phyloP scores from a whole-genome alignment of 2,797 vertebrate genomes.

The Anas acuta region DNA sequence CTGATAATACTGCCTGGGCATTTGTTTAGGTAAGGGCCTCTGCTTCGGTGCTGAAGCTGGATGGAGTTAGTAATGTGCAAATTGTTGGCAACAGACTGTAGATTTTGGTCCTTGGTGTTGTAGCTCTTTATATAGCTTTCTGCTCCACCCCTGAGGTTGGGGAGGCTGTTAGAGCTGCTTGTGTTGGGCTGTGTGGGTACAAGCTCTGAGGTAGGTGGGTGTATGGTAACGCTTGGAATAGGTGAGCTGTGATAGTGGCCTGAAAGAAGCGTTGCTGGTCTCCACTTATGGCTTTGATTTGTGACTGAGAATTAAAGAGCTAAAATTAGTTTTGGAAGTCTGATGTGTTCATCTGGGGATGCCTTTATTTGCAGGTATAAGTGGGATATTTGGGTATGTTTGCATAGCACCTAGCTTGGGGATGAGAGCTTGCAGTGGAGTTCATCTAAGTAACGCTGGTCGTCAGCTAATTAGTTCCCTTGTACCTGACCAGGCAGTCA shows the following conservation, averaged over 20 bases:
- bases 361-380: not conserved
- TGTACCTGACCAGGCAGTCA: not conserved
- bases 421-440: accelerated
- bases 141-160: not conserved
- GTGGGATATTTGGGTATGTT: not conserved
- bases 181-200: not conserved
- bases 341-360: accelerated
- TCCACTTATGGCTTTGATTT: not conserved
- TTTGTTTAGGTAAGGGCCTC: not conserved
- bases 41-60: not conserved
- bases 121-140: not conserved
- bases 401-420: no score
- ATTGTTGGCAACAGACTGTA: not conserved
- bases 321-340: not conserved
- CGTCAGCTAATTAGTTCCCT: not conserved
- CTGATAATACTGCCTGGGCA: not conserved
- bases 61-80: not conserved
- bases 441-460: not conserved
- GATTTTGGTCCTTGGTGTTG: not conserved
- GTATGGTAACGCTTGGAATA: not conserved
- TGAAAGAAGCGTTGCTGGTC: not conserved
- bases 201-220: not conserved
- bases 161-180: not conserved
- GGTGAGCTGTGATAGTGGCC: not conserved
- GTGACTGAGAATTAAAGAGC: not conserved